Base-by-base conservation (phyloP, 2,113 vertebrate species). In the Nanorana parkeri region DNA sequence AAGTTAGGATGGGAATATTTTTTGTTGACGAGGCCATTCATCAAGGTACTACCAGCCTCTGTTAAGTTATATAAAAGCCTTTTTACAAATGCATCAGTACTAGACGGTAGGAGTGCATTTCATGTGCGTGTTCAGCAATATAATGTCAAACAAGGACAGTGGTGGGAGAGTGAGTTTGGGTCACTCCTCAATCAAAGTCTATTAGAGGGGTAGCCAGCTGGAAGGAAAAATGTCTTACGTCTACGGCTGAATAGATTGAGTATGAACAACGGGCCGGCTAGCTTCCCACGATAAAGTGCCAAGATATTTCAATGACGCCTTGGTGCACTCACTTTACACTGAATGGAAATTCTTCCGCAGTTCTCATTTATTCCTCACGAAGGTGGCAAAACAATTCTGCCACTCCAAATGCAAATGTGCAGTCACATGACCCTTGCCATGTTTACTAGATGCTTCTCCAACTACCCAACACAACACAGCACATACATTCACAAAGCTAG, bases 211-310 rank as follows among this genome's bases (percentile, higher is more conserved):
- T 47, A 75, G 71, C 60, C 60, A 58, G 55, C 51, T 69, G 80
- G 73, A 83, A 76, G 16, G 36, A 76, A 54, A 47, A 47, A 47
- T 23, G 23, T 56, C 47, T 67, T 24, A 51, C 26, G 23, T 60
- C 72, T 66, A 21, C 71, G 5, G 47, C 17, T 47, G 63, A 83
- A 83, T 41, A 26, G 69, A 26, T 19, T 56, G 69, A 67, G 28
- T 67, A 54, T 81, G 80, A 81, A 66, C 61, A 24, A 71, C 52
- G n/a, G 71, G 51, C 4, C 11, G 58, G 63, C 29, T 63, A 51
- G 64, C 64, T 83, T 83, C 80, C 80, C 80, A 83, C 80, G 80
- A 16, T 74, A 60, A 24, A 52, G 10, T 83, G 80, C 80, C 80
- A 83, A 68, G 68, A 68, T 58, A 29, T 28, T 51, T 83, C 63